Conservation (phyloP, 2,797 vertebrate genomes). For the Myoxocephalus aenaeus region DNA sequence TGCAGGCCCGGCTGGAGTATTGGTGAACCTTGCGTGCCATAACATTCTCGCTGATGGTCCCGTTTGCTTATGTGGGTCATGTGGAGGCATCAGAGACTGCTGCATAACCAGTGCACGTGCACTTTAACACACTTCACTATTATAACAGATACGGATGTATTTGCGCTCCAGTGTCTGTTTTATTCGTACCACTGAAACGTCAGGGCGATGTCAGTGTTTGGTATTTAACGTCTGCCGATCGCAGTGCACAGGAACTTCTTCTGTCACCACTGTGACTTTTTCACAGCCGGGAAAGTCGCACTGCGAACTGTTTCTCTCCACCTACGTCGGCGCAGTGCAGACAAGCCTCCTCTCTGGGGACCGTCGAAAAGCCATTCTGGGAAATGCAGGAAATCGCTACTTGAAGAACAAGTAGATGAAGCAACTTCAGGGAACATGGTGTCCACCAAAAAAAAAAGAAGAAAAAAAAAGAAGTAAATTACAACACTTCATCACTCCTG, state of each 20-base stretch:
- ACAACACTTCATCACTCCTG: constrained; percentile 42
- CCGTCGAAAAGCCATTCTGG: constrained; percentile 30
- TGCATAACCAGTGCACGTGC: background rate
- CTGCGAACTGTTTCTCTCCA: background rate
- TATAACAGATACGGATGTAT: background rate
- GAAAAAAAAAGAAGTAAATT: constrained; percentile 26
- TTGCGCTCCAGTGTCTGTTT: background rate
- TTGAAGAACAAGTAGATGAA: constrained; percentile 40
- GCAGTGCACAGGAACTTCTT: constrained; percentile 17
- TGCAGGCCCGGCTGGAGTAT: background rate
- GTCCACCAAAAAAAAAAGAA: constrained; percentile 17
- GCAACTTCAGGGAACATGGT: constrained; percentile 16
- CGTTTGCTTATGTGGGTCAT: no score
- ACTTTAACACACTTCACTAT: background rate
- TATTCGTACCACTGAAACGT: background rate
- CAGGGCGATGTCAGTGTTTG: constrained; percentile 4
- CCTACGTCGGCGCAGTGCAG: constrained; percentile 17
- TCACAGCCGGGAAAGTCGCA: background rate
- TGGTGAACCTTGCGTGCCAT: background rate
- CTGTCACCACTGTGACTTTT: constrained; percentile 16
- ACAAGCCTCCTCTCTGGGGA: constrained; percentile 36
- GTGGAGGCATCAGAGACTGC: background rate
- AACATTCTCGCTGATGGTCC: background rate
- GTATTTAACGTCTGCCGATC: constrained; percentile 26
- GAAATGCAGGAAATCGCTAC: constrained; percentile 33